These are phyloP conservation scores for Oligia strigilis DNA, from an alignment of 2,888 invertebrate genomes.

Conservation along the genomic window DNA sequence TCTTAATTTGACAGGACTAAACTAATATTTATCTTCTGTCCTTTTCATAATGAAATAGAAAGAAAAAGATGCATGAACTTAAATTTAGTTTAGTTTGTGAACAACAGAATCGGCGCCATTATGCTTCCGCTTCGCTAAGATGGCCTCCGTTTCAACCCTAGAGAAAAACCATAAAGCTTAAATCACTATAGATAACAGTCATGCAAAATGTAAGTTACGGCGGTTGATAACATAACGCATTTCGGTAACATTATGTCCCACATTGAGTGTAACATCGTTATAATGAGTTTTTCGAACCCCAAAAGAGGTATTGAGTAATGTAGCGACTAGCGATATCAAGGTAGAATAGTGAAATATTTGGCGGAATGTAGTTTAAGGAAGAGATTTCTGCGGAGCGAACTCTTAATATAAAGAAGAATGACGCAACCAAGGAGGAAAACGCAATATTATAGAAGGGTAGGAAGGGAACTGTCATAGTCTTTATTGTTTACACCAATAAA, in stretches of 20 bases:
- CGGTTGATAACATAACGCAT: conserved; percentile 53
- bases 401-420: too few relatives aligned
- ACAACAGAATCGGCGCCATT: too few relatives aligned
- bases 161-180: conserved; percentile 40
- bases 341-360: conserved; percentile 23
- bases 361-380: not conserved
- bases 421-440: not conserved
- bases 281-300: conserved; percentile 48
- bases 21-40: too few relatives aligned
- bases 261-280: conserved; percentile 42
- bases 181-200: conserved; percentile 53
- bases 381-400: not conserved
- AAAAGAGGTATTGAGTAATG: conserved; percentile 31
- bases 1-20: too few relatives aligned
- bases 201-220: conserved; percentile 56
- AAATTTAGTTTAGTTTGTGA: too few relatives aligned
- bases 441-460: not conserved
- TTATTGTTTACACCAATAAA: too few relatives aligned
- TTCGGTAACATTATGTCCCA: conserved; percentile 48
- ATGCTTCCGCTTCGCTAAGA: not conserved
- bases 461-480: not conserved
- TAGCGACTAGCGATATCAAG: conserved; percentile 18
- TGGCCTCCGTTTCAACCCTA: not conserved
- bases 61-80: too few relatives aligned
- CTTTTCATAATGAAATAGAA: too few relatives aligned